Percentiles rank a stretch among this genome's conserved stretches.
phyloP scores from a whole-genome alignment of 2,888 invertebrate genomes.

The Drosophila pseudotalamancana region DNA sequence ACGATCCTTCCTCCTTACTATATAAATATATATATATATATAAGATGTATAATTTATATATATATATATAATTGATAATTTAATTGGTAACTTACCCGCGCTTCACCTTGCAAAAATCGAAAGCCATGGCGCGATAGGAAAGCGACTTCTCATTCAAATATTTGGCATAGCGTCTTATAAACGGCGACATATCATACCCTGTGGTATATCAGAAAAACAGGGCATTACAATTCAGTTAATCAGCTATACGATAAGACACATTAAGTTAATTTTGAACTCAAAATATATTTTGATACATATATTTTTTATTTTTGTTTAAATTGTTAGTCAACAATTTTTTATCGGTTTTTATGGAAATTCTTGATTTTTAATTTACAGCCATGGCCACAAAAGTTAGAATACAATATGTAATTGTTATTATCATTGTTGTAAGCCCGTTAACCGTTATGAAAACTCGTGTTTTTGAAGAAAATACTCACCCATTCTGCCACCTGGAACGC shows the following conservation, averaged over 20 bases:
- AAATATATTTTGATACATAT: conserved; percentile 44
- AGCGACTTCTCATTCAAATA: conserved; percentile 99
- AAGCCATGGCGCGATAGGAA: conserved; percentile 99
- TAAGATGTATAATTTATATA: not conserved
- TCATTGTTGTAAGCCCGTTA: conserved; percentile 28
- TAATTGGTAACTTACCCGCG: conserved; percentile 92
- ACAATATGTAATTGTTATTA: conserved; percentile 1
- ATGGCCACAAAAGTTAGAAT: conserved; percentile 20
- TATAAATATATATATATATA: conserved; percentile 23
- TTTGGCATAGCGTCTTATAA: conserved; percentile 99
- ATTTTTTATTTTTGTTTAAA: conserved; percentile 5
- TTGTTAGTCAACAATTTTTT: conserved; percentile 49
- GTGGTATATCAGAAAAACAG: conserved; percentile 26
- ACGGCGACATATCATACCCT: conserved; percentile 99
- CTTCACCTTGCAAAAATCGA: conserved; percentile 99
- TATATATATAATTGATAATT: not conserved
- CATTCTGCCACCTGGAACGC: conserved; percentile 83
- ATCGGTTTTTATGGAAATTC: conserved; percentile 11
- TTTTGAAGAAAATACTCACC: conserved; percentile 79
- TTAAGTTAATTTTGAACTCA: conserved; percentile 33
- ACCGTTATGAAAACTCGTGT: conserved; percentile 27
- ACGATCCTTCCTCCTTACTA: conserved; percentile 98
- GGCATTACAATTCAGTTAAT: conserved; percentile 14
- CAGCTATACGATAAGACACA: conserved; percentile 20
- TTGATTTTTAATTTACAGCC: conserved; percentile 34